Evolutionary conservation across 2,113 vertebrate genomes (phyloP).

Genomic region (Halichoeres trimaculatus): DNA sequence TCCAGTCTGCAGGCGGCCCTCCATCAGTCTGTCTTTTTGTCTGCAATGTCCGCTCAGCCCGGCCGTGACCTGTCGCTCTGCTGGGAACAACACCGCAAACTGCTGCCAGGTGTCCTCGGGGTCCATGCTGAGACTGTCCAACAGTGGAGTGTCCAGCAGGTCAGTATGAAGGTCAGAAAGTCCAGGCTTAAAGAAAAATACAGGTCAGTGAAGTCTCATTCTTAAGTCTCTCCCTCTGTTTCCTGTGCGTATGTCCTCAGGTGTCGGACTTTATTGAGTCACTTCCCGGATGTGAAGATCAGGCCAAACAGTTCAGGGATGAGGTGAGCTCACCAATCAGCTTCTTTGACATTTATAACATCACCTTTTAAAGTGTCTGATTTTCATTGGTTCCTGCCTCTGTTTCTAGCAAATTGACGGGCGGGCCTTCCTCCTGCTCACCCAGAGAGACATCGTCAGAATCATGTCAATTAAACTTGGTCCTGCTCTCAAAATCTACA

Average conservation of each 20-base stretch:
- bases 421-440: constrained; percentile 83
- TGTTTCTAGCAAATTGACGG: constrained; percentile 83
- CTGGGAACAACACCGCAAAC: constrained; percentile 81
- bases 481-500: constrained; percentile 86
- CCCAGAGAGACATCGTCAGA: constrained; percentile 83
- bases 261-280: constrained; percentile 85
- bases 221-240: not conserved
- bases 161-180: constrained; percentile 20
- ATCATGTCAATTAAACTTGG: constrained; percentile 86
- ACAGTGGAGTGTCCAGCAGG: constrained; percentile 83
- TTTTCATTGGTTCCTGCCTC: constrained; percentile 33
- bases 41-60: constrained; percentile 78
- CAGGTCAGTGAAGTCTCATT: not conserved
- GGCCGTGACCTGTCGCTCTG: constrained; percentile 74
- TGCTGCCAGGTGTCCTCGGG: constrained; percentile 74
- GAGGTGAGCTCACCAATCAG: constrained; percentile 76
- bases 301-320: constrained; percentile 84
- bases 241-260: constrained; percentile 26
- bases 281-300: constrained; percentile 85
- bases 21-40: constrained; percentile 80
- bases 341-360: not conserved
- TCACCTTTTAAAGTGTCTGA: not conserved
- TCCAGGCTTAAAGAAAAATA: too few species aligned
- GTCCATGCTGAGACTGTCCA: constrained; percentile 68
- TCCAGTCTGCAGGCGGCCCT: constrained; percentile 65